Evolutionary conservation across 2,113 vertebrate genomes (phyloP), one percentile per base, ranked within the genome.

Genomic region (Carassius carassius): DNA sequence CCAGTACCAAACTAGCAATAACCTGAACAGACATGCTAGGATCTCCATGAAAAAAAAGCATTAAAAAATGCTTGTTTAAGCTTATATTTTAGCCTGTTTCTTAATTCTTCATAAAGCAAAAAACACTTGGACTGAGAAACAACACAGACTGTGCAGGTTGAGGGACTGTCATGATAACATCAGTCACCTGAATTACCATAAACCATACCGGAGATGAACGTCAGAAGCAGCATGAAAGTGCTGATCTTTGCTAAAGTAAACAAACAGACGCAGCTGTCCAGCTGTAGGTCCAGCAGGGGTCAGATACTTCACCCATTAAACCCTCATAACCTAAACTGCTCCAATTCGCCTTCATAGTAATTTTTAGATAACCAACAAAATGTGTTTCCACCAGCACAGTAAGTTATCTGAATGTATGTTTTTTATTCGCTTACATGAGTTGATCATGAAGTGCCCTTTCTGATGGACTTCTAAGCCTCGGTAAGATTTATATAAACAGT

Each of bases 401-500:
- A 56, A 73, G 23, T 19, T 65, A 25, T 79, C 21, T 32, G 80
- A 67, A 81, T 21, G 37, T 60, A 83, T 85, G 69, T 90, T 44
- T 41, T 41, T 41, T 9, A 41, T 41, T 41, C 37, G 7, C 37
- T 41, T 21, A 70, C 73, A 69, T 49, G 16, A 65, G 72, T 74
- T 44, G 47, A 88, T 75, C 87, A 56, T 85, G 49, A 80, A 89
- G 67, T 79, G 81, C 82, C 78, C 85, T 88, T 84, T 90, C 70
- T 85, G 63, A 86, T 19, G 87, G 91, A 92, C 89, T 86, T 91
- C 91, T 90, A 93, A 90, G 86, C 88, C 81, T 85, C 16, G 3
- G 56, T 25, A 21, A 23, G 58, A 44, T 79, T 49, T 47, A 29
- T 88, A 81, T 90, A 87, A 92, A 90, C 89, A 87, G 86, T 84